Conservation (phyloP, 2,888 invertebrate species). For the Plebejus melissa region DNA sequence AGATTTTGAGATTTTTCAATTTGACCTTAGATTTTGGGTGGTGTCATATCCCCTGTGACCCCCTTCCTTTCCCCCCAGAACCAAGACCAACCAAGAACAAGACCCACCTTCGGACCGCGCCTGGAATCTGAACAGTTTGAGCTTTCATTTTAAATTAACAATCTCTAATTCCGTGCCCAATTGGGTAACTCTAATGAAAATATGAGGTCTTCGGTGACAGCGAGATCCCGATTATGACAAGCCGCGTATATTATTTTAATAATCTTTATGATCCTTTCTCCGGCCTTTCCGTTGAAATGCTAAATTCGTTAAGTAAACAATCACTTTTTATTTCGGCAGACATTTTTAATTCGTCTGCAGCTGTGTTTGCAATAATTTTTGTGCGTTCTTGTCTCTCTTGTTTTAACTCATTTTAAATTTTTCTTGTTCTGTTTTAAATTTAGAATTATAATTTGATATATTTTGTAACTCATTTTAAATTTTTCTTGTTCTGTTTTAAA, state of each 20-base stretch:
- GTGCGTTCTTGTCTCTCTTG: background rate
- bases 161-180: constrained; percentile 50
- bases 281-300: constrained; percentile 16
- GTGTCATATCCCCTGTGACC: no score
- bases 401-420: background rate
- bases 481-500: no score
- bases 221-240: constrained; percentile 42
- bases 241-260: constrained; percentile 38
- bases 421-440: no score
- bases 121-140: background rate
- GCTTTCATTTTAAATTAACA: constrained; percentile 26
- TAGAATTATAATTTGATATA: background rate
- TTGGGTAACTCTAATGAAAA: constrained; percentile 43
- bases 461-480: background rate
- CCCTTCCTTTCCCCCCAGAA: no score
- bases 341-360: constrained; percentile 16
- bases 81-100: no score
- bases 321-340: background rate
- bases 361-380: constrained; percentile 5
- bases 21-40: no score
- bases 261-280: constrained; percentile 40
- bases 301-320: constrained; percentile 20
- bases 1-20: no score
- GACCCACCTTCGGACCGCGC: no score
- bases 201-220: constrained; percentile 32